Evolutionary conservation across 2,888 invertebrate genomes (phyloP).

Genomic region (Drosophila borealis): DNA sequence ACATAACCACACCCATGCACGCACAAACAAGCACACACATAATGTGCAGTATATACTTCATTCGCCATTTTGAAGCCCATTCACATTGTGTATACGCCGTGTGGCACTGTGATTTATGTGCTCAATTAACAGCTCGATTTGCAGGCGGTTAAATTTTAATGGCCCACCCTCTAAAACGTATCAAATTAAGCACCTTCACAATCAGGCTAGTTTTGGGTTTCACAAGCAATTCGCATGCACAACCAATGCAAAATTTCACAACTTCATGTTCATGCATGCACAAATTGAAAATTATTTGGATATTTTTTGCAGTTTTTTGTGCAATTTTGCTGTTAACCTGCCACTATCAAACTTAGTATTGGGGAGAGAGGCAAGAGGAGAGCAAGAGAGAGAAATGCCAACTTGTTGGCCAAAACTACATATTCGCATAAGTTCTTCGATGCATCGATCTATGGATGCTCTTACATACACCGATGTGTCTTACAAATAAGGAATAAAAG

Average conservation of each 20-base stretch:
- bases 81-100: slow-evolving; percentile 36
- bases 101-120: slow-evolving; percentile 46
- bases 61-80: slow-evolving; percentile 1
- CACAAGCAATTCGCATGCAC: slow-evolving; percentile 10
- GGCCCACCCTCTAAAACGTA: neutral
- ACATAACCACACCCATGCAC: neutral
- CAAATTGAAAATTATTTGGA: neutral
- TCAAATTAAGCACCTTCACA: neutral
- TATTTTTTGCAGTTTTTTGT: neutral
- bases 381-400: too few relatives aligned
- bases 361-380: too few relatives aligned
- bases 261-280: neutral
- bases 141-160: slow-evolving; percentile 25
- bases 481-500: too few relatives aligned
- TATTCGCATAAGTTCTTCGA: too few relatives aligned
- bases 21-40: neutral
- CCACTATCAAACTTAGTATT: too few relatives aligned
- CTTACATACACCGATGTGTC: too few relatives aligned
- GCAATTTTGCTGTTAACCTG: too few relatives aligned
- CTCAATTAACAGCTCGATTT: slow-evolving; percentile 42
- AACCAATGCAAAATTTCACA: neutral
- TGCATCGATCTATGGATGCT: too few relatives aligned
- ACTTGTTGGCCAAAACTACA: too few relatives aligned
- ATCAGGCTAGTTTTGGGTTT: neutral
- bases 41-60: neutral